phyloP scores from a whole-genome alignment of 2,797 vertebrate genomes.

The Xenopus petersii region DNA sequence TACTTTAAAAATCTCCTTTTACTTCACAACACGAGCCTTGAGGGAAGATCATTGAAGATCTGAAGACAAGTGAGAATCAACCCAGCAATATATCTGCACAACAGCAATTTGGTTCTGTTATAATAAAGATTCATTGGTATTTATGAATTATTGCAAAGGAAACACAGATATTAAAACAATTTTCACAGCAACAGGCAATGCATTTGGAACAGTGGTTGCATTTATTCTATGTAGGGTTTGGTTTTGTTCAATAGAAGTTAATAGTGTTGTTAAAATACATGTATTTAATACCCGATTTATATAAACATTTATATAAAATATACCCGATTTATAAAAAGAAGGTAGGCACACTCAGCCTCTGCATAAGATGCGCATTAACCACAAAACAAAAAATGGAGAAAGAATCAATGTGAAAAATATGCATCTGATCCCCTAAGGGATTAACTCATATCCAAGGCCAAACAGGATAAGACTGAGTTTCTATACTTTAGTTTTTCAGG shows the following conservation, averaged over 20 bases:
- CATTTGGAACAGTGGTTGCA: not conserved
- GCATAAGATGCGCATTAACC: too few relatives aligned
- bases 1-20: conserved; percentile 33
- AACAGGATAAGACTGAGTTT: too few relatives aligned
- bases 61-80: not conserved
- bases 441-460: too few relatives aligned
- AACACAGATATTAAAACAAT: conserved; percentile 7
- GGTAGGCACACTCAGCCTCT: too few relatives aligned
- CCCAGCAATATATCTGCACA: not conserved
- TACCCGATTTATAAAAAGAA: not conserved
- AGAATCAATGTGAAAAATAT: too few relatives aligned
- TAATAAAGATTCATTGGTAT: conserved; percentile 8
- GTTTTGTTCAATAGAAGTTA: too few relatives aligned
- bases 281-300: too few relatives aligned
- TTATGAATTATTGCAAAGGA: not conserved
- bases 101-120: conserved; percentile 18
- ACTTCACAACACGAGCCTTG: conserved; percentile 33
- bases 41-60: conserved; percentile 29
- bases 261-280: not conserved
- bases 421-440: too few relatives aligned
- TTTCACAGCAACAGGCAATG: not conserved
- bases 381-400: too few relatives aligned
- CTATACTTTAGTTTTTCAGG: too few relatives aligned
- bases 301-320: too few relatives aligned
- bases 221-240: not conserved